These are phyloP conservation scores for Camptogramma bilineatum DNA, from an alignment of 2,888 invertebrate genomes.

Conservation along the genomic window DNA sequence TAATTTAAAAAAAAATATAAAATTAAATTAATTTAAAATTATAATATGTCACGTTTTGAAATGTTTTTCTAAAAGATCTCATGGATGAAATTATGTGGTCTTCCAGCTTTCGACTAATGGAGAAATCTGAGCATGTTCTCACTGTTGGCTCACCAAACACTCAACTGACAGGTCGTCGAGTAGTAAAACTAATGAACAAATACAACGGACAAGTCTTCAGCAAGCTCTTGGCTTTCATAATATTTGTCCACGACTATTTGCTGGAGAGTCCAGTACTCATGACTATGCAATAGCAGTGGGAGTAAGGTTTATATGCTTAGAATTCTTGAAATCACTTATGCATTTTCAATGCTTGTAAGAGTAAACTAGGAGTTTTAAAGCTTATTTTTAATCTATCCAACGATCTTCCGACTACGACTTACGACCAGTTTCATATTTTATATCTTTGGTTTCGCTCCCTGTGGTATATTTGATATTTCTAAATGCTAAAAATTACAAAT, in stretches of 20 bases:
- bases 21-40: background rate
- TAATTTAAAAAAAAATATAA: too few species aligned
- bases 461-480: too few species aligned
- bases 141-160: conserved; percentile 43
- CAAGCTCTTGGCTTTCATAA: conserved; percentile 69
- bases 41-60: background rate
- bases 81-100: conserved; percentile 7
- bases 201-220: conserved; percentile 48
- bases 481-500: too few species aligned
- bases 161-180: conserved; percentile 50
- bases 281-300: conserved; percentile 49
- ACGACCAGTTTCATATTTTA: too few species aligned
- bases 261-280: conserved; percentile 44
- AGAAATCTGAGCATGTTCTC: conserved; percentile 34
- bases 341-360: background rate
- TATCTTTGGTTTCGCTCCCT: too few species aligned
- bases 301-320: conserved; percentile 40
- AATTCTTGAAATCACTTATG: background rate
- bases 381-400: background rate
- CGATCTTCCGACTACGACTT: too few species aligned
- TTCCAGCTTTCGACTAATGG: conserved; percentile 15
- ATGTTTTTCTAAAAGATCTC: background rate
- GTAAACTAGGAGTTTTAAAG: background rate
- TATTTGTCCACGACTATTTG: conserved; percentile 67
- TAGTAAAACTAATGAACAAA: conserved; percentile 58